Base-by-base conservation (phyloP, 2,113 vertebrate genomes). In the Etia nguti region DNA sequence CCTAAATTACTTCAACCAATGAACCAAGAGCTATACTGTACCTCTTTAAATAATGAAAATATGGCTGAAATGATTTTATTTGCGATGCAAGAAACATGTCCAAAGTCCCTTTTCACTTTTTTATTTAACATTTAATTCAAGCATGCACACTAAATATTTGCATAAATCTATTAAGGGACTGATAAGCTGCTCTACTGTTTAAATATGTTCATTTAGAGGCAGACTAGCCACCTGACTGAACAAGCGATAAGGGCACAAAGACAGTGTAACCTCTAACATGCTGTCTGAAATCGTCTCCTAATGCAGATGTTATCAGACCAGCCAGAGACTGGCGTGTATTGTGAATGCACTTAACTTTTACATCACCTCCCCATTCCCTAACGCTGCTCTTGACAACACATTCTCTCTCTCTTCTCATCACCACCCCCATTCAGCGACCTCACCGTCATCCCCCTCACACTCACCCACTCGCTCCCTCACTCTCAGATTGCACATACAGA, bases 401-500 rank as follows among this genome's bases (percentile, higher is more conserved):
- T 16, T 16, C 59, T 46, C 82, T 16, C 79, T 82, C 79, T 81
- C 20, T 84, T 43, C 75, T 88, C 89, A 84, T 88, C 87, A 83
- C 90, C 93, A 88, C 91, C 93, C 93, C 90, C 90, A 90, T 90
- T 84, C 90, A 79, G 81, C 84, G 50, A 90, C 90, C 95, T 94
- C 92, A 84, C 90, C 83, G 31, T 90, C 93, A 94, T 88, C 93
- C 93, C 90, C 92, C 88, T 92, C 92, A 88, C 80, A 85, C 85
- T 90, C 90, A 93, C 85, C 92, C 93, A 93, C 90, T 93, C 84
- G 38, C 86, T 85, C 92, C 87, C 88, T 92, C 92, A 82, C 86
- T 91, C 90, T 91, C 92, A 93, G 90, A 93, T 90, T 88, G 89
- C 93, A 91, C 90, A 80, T 85, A 81, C 90, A 90, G 89, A 92